These are phyloP conservation scores for Siphamia tubifer DNA, from an alignment of 2,113 vertebrate species.

Conservation along the genomic window DNA sequence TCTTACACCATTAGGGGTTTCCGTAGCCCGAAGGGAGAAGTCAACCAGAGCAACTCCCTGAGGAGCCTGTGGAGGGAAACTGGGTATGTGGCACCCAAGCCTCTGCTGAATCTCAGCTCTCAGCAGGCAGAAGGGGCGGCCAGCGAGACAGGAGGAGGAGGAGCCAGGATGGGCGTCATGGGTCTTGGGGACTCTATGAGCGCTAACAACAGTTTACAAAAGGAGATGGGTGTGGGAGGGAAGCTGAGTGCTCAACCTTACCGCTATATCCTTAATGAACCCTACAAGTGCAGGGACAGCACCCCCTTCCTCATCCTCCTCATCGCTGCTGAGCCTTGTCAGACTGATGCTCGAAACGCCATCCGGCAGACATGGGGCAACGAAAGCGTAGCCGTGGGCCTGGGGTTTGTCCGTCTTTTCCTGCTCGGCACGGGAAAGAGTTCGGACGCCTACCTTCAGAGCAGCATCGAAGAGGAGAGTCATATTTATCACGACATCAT, in stretches of 20 bases:
- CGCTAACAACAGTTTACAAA: constrained; percentile 91
- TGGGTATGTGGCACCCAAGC: constrained; percentile 82
- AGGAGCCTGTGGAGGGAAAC: constrained; percentile 87
- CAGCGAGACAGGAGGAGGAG: constrained; percentile 76
- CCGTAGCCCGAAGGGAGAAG: constrained; percentile 86
- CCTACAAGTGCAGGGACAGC: constrained; percentile 87
- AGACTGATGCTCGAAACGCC: constrained; percentile 89
- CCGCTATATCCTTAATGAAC: constrained; percentile 92
- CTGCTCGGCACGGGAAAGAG: constrained; percentile 84
- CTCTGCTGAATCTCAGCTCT: constrained; percentile 83
- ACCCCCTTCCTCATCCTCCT: constrained; percentile 91
- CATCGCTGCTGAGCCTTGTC: constrained; percentile 89
- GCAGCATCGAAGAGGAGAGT: constrained; percentile 88
- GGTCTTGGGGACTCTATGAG: constrained; percentile 91
- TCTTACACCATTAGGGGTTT: constrained; percentile 90
- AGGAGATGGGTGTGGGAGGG: constrained; percentile 86
- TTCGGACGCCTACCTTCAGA: constrained; percentile 81
- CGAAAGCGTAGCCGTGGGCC: constrained; percentile 85
- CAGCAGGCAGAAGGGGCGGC: constrained; percentile 82
- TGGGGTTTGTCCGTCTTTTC: constrained; percentile 88
- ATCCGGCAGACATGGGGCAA: constrained; percentile 97
- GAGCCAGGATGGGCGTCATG: constrained; percentile 62
- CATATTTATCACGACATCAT: constrained; percentile 88
- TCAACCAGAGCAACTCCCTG: constrained; percentile 87
- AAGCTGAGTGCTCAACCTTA: constrained; percentile 85